Conservation (phyloP, 2,113 vertebrate genomes). For the Tangachromis dhanisi region DNA sequence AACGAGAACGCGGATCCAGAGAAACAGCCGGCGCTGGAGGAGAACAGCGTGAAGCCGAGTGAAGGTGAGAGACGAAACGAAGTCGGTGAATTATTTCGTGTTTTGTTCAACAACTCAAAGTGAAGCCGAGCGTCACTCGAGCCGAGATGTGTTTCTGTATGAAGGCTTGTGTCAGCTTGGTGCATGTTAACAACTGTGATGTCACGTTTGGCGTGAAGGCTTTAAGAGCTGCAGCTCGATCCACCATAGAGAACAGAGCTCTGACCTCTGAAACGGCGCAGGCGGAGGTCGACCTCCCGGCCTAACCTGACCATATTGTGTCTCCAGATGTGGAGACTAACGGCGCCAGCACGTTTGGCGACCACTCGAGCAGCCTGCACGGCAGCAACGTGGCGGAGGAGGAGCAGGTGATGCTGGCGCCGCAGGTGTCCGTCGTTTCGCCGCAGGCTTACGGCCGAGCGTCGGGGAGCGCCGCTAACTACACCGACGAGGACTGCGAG, state of each 20-base stretch:
- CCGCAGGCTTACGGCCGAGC: slow-evolving; percentile 67
- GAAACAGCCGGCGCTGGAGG: slow-evolving; percentile 80
- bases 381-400: slow-evolving; percentile 77
- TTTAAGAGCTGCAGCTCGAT: fast-evolving
- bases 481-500: slow-evolving; percentile 86
- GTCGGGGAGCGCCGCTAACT: slow-evolving; percentile 41
- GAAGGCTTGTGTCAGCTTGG: neutral
- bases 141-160: neutral
- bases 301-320: neutral
- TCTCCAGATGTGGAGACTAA: slow-evolving; percentile 62
- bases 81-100: neutral
- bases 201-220: neutral
- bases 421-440: slow-evolving; percentile 55
- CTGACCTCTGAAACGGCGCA: neutral
- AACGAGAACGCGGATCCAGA: slow-evolving; percentile 77
- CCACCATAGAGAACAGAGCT: neutral
- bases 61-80: slow-evolving; percentile 66
- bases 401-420: slow-evolving; percentile 91
- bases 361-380: slow-evolving; percentile 48
- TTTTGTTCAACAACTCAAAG: neutral
- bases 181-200: fast-evolving
- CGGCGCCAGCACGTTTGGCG: slow-evolving; percentile 66
- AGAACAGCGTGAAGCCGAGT: slow-evolving; percentile 70
- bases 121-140: neutral
- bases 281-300: neutral